phyloP scores from a whole-genome alignment of 2,797 vertebrate genomes.

The Gymnodraco acuticeps region DNA sequence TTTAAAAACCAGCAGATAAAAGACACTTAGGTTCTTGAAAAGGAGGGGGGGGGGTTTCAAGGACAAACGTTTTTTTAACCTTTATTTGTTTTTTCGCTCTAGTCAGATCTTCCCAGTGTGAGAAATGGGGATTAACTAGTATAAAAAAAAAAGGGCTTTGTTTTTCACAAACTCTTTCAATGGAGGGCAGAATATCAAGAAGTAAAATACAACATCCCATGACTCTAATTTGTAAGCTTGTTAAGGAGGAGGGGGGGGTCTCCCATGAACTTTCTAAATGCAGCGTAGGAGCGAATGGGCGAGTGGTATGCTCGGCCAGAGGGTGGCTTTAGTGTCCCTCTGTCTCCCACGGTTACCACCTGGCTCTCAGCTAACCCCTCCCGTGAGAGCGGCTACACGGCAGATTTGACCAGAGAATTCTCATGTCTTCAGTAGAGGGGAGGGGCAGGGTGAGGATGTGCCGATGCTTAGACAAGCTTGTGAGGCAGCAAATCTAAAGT shows the following conservation, averaged over 20 bases:
- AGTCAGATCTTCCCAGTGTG: not conserved
- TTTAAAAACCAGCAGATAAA: conserved; percentile 47
- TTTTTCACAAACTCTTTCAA: conserved; percentile 7
- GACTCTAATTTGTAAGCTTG: conserved; percentile 24
- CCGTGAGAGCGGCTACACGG: conserved; percentile 27
- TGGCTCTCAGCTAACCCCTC: conserved; percentile 38
- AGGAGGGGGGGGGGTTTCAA: not conserved
- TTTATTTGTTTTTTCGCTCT: not conserved
- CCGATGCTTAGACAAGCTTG: conserved; percentile 3
- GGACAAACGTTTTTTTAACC: not conserved
- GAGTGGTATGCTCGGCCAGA: conserved; percentile 26
- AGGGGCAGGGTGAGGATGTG: not conserved
- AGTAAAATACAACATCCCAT: conserved; percentile 19
- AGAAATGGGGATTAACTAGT: conserved; percentile 15
- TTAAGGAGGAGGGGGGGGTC: not conserved
- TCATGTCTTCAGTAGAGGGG: conserved; percentile 21
- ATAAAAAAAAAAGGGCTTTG: not conserved
- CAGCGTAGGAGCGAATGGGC: conserved; percentile 54
- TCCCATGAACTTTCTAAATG: conserved; percentile 30
- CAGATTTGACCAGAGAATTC: conserved; percentile 43
- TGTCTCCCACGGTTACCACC: conserved; percentile 57
- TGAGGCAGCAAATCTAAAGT: conserved; percentile 23
- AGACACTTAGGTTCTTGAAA: conserved; percentile 16
- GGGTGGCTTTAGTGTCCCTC: conserved; percentile 51
- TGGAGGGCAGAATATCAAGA: conserved; percentile 4